Evolutionary conservation across 2,113 vertebrate genomes (phyloP), one percentile per base, ranked within the genome.

Genomic region (Tachysurus fulvidraco): DNA sequence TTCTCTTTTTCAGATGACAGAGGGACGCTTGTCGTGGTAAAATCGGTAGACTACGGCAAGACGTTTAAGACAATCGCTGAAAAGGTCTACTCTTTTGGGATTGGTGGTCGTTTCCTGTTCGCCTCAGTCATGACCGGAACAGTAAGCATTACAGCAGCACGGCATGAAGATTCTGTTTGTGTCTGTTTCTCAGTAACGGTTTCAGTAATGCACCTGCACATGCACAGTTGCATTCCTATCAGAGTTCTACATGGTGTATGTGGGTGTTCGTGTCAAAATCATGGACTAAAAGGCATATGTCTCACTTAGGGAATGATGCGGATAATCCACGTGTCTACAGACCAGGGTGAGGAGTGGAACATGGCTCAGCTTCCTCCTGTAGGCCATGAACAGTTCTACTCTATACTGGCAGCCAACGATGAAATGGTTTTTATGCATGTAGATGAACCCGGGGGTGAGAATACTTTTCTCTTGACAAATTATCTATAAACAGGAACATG

Each of bases 351-450:
- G 12, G 94, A 92, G 0, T 99, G 97, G 97, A 97, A 96, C 90
- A 96, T 98, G 94, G 98, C 97, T 46, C 98, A 99, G 92, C 96
- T 99, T 44, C 97, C 98, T 7, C 94, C 96, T 4, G 97, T 98
- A 3, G 95, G 96, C 0, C 96, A 97, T n/a, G 97, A 98, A 69
- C 97, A 99, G 82, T 99, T 99, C 86, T 99, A 98, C 88, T 99
- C 98, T 59, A 98, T 99, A 89, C 91, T 99, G 90, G 96, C 96
- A 14, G 97, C 97, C 0, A 97, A 96, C 8, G 94, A 97, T 0
- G 96, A 98, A 83, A 96, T 98, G 96, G 96, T 99, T 6, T 98
- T 98, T 93, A 98, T 98, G 96, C 98, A 98, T 13, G 98, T 99
- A 0, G 98, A 98, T 13, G 97, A 97, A 30, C 96, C 96, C 0